Conservation (phyloP, 2,113 vertebrate genomes). For the Gasterosteus aculeatus region DNA sequence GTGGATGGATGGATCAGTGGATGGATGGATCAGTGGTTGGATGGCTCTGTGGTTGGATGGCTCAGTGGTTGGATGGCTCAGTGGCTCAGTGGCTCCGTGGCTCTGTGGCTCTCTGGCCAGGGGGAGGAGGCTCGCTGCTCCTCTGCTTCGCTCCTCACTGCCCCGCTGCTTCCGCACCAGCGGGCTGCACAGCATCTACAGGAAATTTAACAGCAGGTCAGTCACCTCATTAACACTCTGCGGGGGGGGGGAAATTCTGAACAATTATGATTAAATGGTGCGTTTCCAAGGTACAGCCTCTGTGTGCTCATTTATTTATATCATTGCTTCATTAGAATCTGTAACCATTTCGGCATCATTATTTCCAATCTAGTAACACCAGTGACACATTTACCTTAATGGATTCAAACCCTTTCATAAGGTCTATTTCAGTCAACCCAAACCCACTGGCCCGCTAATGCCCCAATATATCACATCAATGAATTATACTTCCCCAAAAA, state of each 20-base stretch:
- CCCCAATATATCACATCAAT: constrained; percentile 7
- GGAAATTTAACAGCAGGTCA: constrained; percentile 69
- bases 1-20: background rate
- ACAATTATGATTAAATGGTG: constrained; percentile 45
- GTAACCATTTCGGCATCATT: constrained; percentile 7
- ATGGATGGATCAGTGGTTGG: constrained; percentile 13
- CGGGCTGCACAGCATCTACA: constrained; percentile 60
- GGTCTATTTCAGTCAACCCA: background rate
- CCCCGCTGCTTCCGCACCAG: constrained; percentile 65
- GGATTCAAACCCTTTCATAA: background rate
- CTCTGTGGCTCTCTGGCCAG: constrained; percentile 23
- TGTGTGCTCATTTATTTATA: constrained; percentile 9
- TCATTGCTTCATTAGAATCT: constrained; percentile 2
- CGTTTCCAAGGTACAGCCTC: constrained; percentile 43
- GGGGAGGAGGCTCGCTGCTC: constrained; percentile 65
- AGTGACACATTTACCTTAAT: background rate
- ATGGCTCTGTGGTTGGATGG: constrained; percentile 23
- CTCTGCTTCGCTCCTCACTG: constrained; percentile 57
- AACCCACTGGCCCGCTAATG: constrained; percentile 5
- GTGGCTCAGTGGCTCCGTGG: constrained; percentile 2
- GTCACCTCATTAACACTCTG: constrained; percentile 70
- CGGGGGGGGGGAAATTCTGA: constrained; percentile 34
- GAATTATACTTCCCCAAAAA: background rate
- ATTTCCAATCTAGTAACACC: background rate
- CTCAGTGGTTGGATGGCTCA: too few relatives aligned